Conservation (phyloP, 2,797 vertebrate genomes). For the Coluber constrictor region DNA sequence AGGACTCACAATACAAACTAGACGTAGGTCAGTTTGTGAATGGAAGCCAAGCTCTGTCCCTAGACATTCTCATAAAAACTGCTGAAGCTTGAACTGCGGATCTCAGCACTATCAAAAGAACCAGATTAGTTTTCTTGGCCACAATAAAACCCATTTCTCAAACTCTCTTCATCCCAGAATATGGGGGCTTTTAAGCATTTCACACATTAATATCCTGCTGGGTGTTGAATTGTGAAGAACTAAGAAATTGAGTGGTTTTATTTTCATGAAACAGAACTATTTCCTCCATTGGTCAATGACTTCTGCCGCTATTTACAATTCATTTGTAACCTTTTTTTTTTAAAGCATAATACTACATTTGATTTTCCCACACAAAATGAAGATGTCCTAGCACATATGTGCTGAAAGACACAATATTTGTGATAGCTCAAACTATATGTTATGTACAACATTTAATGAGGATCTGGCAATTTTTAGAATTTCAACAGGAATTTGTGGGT, state of each 20-base stretch:
- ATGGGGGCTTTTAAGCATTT: conserved; percentile 11
- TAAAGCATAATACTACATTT: neutral
- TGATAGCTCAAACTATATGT: neutral
- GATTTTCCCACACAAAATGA: neutral
- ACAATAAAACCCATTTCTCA: conserved; percentile 42
- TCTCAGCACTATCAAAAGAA: conserved; percentile 10
- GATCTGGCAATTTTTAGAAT: neutral
- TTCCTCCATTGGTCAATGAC: neutral
- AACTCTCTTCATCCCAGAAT: conserved; percentile 2
- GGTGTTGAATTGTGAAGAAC: neutral
- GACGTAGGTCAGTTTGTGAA: conserved; percentile 19
- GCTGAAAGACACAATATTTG: neutral
- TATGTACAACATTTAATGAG: neutral
- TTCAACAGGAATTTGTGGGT: neutral
- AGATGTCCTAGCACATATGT: neutral
- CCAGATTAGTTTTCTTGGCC: neutral
- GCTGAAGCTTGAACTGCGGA: conserved; percentile 27
- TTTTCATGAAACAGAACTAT: neutral
- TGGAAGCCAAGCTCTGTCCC: conserved; percentile 24
- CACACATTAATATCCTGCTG: neutral
- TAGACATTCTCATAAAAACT: conserved; percentile 23
- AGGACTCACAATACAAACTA: conserved; percentile 28
- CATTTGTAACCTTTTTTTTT: neutral
- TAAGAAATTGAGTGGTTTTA: neutral
- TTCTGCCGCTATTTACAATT: neutral